Base-by-base conservation (phyloP, 2,797 vertebrate genomes). In the Sarcophilus harrisii region DNA sequence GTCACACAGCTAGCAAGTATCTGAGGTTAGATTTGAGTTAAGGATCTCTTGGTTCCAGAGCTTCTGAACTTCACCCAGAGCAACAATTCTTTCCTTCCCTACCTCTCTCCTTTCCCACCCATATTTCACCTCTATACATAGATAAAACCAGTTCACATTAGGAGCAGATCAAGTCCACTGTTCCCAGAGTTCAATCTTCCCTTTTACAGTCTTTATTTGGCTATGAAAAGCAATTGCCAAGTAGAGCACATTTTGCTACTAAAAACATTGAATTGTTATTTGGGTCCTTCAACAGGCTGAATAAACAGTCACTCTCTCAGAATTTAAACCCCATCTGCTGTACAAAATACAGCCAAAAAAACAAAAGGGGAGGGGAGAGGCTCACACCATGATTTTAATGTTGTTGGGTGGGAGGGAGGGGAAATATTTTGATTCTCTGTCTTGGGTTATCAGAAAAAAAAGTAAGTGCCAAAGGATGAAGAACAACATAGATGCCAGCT, bases 241-340 rank as follows among this genome's bases (percentile, higher is more conserved):
- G 0, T 0, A 94, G 91, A 94, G 30, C 58, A 8, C 12, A 29
- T 52, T 96, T 62, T 59, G 87, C 73, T 96, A 89, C 49, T 32
- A 45, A 87, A 57, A 32, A 38, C n/a, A 3, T 49, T 95, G 89
- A 95, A 62, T 91, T 94, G 96, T 49, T 92, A 93, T 49, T 92
- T 45, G 91, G 96, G 94, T 93, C 96, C 93, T 62, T 91, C 0
- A 0, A 38, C n/a, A n/a, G 89, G 73, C 93, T 95, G 81, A 93
- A 92, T 94, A 97, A 97, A 93, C 94, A 96, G 54, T 93, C 90
- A 87, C 45, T 45, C 94, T 13, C 38, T 57, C 27, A 21, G 52
- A 93, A 97, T 95, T 98, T 95, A 57, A 90, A 91, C 95, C 66
- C 27, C 10, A 93, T 96, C 45, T 45, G 38, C 62, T 95, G 59